A percentile compares a stretch with the other conserved stretches of the same genome.
Conservation (phyloP, 2,113 vertebrate genomes). For the Dolichotis patagonum region DNA sequence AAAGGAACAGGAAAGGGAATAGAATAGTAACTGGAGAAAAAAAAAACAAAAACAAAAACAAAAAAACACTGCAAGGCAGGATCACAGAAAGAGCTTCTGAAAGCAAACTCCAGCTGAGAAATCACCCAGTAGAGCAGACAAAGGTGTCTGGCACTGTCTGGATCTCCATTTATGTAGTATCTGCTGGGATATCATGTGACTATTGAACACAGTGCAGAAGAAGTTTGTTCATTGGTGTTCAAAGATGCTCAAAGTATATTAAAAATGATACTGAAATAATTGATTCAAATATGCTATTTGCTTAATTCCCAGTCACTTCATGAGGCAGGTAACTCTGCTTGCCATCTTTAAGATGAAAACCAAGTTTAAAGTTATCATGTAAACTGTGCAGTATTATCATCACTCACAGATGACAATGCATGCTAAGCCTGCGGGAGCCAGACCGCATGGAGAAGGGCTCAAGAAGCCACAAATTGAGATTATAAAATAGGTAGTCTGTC, state of each 20-base stretch:
- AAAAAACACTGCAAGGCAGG: background rate
- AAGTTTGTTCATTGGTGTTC: background rate
- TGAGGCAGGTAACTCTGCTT: background rate
- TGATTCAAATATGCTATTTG: background rate
- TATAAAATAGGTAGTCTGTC: background rate
- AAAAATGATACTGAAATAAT: background rate
- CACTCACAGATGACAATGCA: background rate
- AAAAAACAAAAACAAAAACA: no score
- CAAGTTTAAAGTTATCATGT: background rate
- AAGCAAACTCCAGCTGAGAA: background rate
- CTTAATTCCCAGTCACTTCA: background rate
- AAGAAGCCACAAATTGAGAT: rapidly evolving
- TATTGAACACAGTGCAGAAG: background rate
- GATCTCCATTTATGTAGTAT: background rate
- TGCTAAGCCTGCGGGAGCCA: no score
- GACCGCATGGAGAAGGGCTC: background rate
- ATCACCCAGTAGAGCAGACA: background rate
- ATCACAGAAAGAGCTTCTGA: background rate
- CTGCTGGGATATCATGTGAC: background rate
- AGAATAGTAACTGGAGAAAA: background rate
- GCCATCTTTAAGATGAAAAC: background rate
- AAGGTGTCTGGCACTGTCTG: background rate
- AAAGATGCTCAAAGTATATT: background rate
- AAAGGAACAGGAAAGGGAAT: background rate
- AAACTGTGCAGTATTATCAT: background rate